Percentiles rank a stretch among this genome's conserved stretches.
Conservation (phyloP, 1,140 invertebrate genomes). For the Drosophila seguyi region DNA sequence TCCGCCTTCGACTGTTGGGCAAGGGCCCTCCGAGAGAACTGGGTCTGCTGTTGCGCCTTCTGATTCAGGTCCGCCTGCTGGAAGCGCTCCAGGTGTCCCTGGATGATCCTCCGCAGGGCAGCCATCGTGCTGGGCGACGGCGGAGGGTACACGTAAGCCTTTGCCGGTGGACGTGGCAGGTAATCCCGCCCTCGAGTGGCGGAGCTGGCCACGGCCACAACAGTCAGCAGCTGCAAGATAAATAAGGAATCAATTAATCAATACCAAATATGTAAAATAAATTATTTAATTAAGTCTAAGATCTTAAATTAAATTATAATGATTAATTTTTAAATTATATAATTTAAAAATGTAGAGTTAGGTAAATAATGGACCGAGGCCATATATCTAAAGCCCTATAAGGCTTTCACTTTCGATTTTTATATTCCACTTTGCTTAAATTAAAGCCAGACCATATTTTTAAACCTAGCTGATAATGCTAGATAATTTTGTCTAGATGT, state of each 20-base stretch:
- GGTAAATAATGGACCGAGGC: neutral
- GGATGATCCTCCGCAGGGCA: constrained; percentile 60
- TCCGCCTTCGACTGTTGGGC: constrained; percentile 27
- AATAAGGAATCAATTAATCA: constrained; percentile 28
- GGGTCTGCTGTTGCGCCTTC: neutral
- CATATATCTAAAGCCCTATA: neutral
- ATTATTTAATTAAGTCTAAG: neutral
- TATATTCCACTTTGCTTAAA: neutral
- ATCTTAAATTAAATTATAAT: neutral
- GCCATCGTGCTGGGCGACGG: constrained; percentile 55
- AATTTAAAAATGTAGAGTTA: fast-evolving
- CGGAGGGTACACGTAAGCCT: constrained; percentile 48
- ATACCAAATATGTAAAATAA: neutral
- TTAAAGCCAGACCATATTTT: neutral
- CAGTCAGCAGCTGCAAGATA: constrained; percentile 60
- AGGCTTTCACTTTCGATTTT: neutral
- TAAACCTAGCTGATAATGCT: too few relatives aligned
- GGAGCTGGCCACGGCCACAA: constrained; percentile 41
- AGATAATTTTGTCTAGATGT: neutral
- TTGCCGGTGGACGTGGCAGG: constrained; percentile 46
- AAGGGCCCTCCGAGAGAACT: constrained; percentile 32
- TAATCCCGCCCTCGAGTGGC: constrained; percentile 47
- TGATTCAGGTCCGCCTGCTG: constrained; percentile 50
- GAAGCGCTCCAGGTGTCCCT: constrained; percentile 66
- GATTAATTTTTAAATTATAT: neutral